A percentile compares a stretch with the other conserved stretches of the same genome.
Conservation (phyloP, 2,888 invertebrate species). For the Drosophila neotestacea region DNA sequence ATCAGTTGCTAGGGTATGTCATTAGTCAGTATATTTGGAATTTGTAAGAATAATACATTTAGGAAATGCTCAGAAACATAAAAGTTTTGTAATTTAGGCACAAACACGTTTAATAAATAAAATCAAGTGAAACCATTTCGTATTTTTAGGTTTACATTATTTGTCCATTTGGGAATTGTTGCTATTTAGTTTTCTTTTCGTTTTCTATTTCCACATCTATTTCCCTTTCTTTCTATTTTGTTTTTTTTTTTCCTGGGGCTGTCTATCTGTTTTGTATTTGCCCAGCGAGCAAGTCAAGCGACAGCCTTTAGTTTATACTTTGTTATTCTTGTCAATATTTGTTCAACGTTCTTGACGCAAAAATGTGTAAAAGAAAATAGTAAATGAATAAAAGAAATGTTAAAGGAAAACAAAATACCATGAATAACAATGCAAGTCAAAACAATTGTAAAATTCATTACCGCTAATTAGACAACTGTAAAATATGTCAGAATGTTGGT, state of each 20-base stretch:
- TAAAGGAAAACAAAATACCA: constrained; percentile 3
- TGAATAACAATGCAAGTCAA: constrained; percentile 24
- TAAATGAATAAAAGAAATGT: constrained; percentile 33
- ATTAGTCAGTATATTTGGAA: not conserved
- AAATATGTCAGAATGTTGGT: constrained; percentile 30
- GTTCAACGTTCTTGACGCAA: constrained; percentile 35
- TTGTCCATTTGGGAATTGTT: constrained; percentile 41
- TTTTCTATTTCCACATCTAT: constrained; percentile 2
- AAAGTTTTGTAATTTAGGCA: constrained; percentile 4
- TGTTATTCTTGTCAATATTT: constrained; percentile 60
- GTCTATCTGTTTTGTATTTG: constrained; percentile 33
- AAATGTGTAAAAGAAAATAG: constrained; percentile 17
- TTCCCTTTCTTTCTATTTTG: not conserved
- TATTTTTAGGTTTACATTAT: constrained; percentile 38
- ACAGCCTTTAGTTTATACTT: constrained; percentile 43
- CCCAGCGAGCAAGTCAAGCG: constrained; percentile 27
- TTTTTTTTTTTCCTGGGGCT: not conserved
- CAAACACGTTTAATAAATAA: constrained; percentile 42
- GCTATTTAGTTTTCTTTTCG: constrained; percentile 12
- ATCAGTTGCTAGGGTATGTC: not conserved
- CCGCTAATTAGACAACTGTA: constrained; percentile 54
- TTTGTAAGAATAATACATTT: not conserved
- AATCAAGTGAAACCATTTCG: constrained; percentile 16
- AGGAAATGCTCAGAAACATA: not conserved
- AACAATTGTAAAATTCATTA: constrained; percentile 57